These are phyloP conservation scores for Cyanoliseus patagonus DNA, from an alignment of 2,113 vertebrate genomes.

Conservation along the genomic window DNA sequence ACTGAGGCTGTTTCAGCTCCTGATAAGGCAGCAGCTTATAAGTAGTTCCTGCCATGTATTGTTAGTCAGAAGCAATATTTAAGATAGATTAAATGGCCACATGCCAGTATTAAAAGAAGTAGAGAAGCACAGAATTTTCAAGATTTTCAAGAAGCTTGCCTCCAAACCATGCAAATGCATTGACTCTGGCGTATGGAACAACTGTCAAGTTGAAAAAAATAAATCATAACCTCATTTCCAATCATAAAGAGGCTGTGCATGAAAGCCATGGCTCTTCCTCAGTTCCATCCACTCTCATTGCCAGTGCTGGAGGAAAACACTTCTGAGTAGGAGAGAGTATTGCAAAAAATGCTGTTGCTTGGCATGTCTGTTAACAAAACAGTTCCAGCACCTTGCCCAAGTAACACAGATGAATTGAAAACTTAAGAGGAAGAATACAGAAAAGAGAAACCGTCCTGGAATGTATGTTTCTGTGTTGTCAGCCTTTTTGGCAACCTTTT, in stretches of 20 bases:
- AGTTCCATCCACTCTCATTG: neutral
- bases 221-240: neutral
- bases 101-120: neutral
- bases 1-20: neutral
- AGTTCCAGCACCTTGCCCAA: neutral
- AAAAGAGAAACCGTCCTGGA: neutral
- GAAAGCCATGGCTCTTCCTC: neutral
- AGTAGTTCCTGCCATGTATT: neutral
- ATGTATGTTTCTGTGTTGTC: neutral
- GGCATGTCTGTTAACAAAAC: accelerated
- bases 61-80: neutral
- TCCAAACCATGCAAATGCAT: neutral
- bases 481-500: neutral
- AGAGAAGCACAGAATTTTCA: too few relatives aligned
- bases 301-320: neutral
- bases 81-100: neutral
- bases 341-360: neutral
- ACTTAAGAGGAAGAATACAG: neutral
- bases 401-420: neutral
- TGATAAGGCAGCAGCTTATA: neutral
- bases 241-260: neutral
- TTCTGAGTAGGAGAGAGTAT: neutral
- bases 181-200: neutral
- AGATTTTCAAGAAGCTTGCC: neutral
- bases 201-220: neutral